Evolutionary conservation across 2,797 vertebrate species (phyloP).

Genomic region (Menidia menidia): DNA sequence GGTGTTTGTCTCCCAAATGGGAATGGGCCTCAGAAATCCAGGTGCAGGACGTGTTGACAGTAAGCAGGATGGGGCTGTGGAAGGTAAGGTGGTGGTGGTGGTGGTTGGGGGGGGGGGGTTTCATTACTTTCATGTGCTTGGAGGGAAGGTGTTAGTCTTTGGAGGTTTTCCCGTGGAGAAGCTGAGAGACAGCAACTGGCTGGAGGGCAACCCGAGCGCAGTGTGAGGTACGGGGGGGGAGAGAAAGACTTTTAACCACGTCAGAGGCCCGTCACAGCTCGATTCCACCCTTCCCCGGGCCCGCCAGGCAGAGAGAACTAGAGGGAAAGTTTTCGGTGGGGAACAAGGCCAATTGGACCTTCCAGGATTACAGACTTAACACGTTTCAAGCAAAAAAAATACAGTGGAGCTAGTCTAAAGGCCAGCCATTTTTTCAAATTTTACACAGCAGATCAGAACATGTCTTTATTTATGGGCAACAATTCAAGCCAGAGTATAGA

Average conservation of each 20-base stretch:
- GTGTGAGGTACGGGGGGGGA: conserved; percentile 29
- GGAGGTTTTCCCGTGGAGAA: conserved; percentile 40
- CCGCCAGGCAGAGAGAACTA: conserved; percentile 45
- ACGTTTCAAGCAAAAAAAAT: conserved; percentile 3
- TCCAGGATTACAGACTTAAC: conserved; percentile 35
- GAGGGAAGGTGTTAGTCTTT: conserved; percentile 40
- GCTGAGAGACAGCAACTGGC: conserved; percentile 37
- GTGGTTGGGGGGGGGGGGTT: conserved; percentile 30
- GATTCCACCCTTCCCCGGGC: conserved; percentile 25
- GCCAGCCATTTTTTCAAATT: not conserved
- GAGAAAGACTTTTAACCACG: conserved; percentile 40
- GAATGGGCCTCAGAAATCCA: conserved; percentile 31
- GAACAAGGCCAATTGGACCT: conserved; percentile 11
- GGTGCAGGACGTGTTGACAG: conserved; percentile 56
- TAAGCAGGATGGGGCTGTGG: conserved; percentile 60
- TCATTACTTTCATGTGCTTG: conserved; percentile 52
- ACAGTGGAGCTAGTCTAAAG: not conserved
- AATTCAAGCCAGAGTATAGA: not conserved
- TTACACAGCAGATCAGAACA: not conserved
- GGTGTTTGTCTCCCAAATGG: conserved; percentile 30
- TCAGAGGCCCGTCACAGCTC: conserved; percentile 6
- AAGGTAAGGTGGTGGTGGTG: conserved; percentile 44
- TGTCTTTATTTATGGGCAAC: not conserved
- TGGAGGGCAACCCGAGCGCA: conserved; percentile 44
- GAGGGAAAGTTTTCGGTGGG: conserved; percentile 14